These are phyloP conservation scores for Eueremaeus valkanovi DNA, from an alignment of 2,888 invertebrate genomes.

Conservation along the genomic window DNA sequence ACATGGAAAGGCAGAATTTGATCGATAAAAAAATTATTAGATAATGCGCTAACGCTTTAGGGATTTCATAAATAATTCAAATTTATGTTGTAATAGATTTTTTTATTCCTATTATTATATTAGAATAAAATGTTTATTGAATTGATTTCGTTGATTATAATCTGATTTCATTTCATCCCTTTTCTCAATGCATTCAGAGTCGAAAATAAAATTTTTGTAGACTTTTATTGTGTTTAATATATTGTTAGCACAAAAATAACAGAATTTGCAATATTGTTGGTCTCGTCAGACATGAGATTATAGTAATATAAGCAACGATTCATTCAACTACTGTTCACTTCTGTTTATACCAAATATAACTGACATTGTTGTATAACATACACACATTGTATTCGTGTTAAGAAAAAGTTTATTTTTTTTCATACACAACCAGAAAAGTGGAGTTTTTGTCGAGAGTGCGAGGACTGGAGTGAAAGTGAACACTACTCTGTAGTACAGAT, in stretches of 20 bases:
- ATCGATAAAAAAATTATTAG: neutral
- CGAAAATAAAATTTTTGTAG: neutral
- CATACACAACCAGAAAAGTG: neutral
- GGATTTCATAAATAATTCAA: conserved; percentile 19
- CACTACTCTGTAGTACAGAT: neutral
- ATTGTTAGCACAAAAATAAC: neutral
- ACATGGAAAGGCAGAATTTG: neutral
- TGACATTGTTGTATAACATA: neutral
- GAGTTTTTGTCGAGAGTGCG: neutral
- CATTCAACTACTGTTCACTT: neutral
- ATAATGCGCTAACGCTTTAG: conserved; percentile 19
- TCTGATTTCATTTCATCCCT: conserved; percentile 8
- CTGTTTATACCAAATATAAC: neutral
- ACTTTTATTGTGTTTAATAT: neutral
- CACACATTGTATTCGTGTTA: conserved; percentile 9
- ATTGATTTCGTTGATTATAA: conserved; percentile 24
- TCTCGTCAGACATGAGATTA: neutral
- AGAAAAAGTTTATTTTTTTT: conserved; percentile 14
- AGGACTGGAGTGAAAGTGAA: neutral
- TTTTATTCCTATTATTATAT: neutral
- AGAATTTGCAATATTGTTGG: neutral
- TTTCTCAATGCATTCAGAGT: no score
- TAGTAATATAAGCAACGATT: neutral
- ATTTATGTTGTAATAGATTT: conserved; percentile 1
- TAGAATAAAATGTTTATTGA: conserved; percentile 29